Conservation (phyloP, 2,113 vertebrate genomes). For the Synodontis membranacea region DNA sequence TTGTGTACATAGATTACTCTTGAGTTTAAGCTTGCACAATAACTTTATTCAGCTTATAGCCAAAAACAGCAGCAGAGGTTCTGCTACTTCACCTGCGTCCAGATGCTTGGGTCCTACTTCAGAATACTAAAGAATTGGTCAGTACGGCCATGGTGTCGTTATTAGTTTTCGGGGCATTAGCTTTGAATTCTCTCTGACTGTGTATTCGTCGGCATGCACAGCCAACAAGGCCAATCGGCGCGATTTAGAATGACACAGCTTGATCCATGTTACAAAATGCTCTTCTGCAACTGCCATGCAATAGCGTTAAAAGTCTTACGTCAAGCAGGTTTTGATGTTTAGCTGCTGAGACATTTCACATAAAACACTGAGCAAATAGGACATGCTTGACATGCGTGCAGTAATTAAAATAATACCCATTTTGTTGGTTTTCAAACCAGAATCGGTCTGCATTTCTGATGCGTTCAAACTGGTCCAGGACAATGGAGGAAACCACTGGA, state of each 20-base stretch:
- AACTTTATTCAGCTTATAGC: not conserved
- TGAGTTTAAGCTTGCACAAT: not conserved
- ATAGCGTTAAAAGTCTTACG: too few relatives aligned
- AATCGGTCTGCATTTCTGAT: slow-evolving; percentile 91
- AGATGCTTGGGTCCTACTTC: not conserved
- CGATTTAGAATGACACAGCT: not conserved
- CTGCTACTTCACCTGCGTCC: not conserved
- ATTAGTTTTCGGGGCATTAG: not conserved
- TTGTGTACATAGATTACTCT: not conserved
- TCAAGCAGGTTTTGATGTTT: too few relatives aligned
- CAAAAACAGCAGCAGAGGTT: not conserved
- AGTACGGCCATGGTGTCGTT: not conserved
- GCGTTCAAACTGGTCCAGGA: slow-evolving; percentile 87
- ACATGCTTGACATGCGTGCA: not conserved
- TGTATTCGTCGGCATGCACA: not conserved
- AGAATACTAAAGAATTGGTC: not conserved
- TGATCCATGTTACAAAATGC: not conserved
- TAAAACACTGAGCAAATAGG: not conserved
- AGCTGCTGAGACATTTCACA: not conserved
- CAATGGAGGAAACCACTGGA: slow-evolving; percentile 80
- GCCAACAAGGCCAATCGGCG: not conserved
- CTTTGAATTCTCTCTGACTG: not conserved
- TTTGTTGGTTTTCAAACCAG: slow-evolving; percentile 94
- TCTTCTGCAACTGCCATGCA: not conserved
- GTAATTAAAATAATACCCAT: slow-evolving; percentile 74